phyloP scores from a whole-genome alignment of 2,888 invertebrate species.

The Harpalus rubripes region DNA sequence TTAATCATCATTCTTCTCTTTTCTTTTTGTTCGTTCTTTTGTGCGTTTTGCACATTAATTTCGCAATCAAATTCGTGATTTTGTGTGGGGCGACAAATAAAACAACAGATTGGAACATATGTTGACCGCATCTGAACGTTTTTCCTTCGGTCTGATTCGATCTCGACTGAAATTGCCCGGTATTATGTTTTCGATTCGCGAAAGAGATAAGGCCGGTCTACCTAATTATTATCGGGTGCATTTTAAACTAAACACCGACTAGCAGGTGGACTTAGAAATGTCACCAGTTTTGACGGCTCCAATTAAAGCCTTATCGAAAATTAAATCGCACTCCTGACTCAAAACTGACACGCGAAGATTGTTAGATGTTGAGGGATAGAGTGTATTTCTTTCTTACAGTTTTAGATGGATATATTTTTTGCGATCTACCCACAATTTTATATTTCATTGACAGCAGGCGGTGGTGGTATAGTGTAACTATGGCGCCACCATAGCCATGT shows the following conservation, averaged over 20 bases:
- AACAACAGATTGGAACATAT: background rate
- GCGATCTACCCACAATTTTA: too few species aligned
- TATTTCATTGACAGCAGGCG: too few species aligned
- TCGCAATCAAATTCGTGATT: constrained; percentile 5
- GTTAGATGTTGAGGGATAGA: background rate
- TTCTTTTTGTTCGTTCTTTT: background rate
- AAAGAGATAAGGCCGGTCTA: constrained; percentile 17
- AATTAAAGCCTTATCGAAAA: constrained; percentile 45
- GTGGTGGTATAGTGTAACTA: too few species aligned
- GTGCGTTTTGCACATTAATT: constrained; percentile 1
- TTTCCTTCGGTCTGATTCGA: background rate
- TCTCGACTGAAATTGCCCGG: constrained; percentile 29
- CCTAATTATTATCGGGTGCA: constrained; percentile 47
- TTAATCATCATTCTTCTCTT: background rate
- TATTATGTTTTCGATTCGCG: constrained; percentile 47
- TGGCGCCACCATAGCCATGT: too few species aligned
- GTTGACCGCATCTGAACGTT: background rate
- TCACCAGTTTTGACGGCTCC: constrained; percentile 39
- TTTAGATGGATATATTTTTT: too few species aligned
- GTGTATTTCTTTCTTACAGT: too few species aligned
- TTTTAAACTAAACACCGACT: constrained; percentile 11
- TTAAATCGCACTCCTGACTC: constrained; percentile 3
- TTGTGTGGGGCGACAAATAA: background rate
- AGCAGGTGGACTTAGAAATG: constrained; percentile 31
- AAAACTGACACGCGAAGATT: background rate